Evolutionary conservation across 2,797 vertebrate species (phyloP).

Genomic region (Xiphophorus birchmanni): DNA sequence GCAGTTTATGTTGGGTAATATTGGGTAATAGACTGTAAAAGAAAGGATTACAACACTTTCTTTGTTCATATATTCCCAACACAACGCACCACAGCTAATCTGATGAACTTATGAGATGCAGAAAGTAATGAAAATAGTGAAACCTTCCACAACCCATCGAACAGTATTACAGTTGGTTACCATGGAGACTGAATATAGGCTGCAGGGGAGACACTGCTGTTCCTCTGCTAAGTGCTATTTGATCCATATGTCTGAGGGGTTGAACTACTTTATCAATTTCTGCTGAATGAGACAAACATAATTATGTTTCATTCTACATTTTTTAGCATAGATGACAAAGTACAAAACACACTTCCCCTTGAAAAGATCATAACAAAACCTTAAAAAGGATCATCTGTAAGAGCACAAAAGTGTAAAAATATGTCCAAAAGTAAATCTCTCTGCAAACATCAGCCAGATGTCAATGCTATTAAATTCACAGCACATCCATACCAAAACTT

Average conservation of each 20-base stretch:
- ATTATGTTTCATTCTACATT: neutral
- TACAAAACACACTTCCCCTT: slow-evolving; percentile 1
- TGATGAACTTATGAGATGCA: neutral
- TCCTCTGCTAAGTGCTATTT: neutral
- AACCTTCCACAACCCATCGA: neutral
- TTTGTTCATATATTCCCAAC: too few species aligned
- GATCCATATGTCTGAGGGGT: neutral
- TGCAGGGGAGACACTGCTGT: neutral
- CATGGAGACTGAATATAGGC: neutral
- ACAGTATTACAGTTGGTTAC: neutral
- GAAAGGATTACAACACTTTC: too few species aligned
- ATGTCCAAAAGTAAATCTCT: neutral
- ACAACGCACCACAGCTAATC: too few species aligned
- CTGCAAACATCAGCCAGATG: neutral
- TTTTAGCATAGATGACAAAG: neutral
- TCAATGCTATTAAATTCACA: neutral
- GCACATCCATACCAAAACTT: neutral
- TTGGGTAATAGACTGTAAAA: too few species aligned
- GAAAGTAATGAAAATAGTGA: neutral
- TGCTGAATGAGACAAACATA: slow-evolving; percentile 21
- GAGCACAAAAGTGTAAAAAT: neutral
- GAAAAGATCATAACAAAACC: slow-evolving; percentile 35
- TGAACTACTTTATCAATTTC: neutral
- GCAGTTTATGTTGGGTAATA: too few species aligned
- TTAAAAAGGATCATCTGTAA: neutral